Evolutionary conservation across 2,113 vertebrate species (phyloP).

Genomic region (Otus sunia): DNA sequence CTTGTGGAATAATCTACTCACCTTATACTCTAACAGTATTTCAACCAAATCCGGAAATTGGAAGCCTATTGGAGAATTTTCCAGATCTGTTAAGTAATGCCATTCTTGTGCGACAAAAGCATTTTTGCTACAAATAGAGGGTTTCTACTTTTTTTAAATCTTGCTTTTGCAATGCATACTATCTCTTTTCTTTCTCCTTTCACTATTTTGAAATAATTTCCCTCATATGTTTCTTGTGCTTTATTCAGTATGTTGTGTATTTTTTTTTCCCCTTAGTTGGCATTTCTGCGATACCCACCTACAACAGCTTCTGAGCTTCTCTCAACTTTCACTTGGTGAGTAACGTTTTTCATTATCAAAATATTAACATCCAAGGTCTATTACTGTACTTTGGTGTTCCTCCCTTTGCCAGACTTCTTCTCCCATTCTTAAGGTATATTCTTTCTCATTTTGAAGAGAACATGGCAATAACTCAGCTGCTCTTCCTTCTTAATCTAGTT

Average conservation of each 20-base stretch:
- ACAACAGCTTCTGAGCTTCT: neutral
- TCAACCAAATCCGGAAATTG: neutral
- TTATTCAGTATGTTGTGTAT: neutral
- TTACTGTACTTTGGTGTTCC: neutral
- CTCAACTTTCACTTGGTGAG: neutral
- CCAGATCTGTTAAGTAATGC: neutral
- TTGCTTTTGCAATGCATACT: neutral
- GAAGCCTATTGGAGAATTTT: neutral
- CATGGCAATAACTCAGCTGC: neutral
- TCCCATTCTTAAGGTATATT: neutral
- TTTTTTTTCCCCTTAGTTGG: neutral
- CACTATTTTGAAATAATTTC: neutral
- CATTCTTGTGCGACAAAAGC: neutral
- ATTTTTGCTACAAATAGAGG: neutral
- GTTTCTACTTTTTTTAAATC: accelerated
- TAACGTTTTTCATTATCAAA: neutral
- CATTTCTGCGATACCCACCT: neutral
- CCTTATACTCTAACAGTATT: neutral
- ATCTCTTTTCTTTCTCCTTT: neutral
- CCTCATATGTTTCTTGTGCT: neutral
- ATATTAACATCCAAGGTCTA: neutral
- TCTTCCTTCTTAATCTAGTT: neutral
- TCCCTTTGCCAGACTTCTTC: neutral
- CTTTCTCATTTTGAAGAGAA: neutral
- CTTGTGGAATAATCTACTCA: neutral